Evolutionary conservation across 1,140 invertebrate species (phyloP).

Genomic region (Lycorma delicatula): DNA sequence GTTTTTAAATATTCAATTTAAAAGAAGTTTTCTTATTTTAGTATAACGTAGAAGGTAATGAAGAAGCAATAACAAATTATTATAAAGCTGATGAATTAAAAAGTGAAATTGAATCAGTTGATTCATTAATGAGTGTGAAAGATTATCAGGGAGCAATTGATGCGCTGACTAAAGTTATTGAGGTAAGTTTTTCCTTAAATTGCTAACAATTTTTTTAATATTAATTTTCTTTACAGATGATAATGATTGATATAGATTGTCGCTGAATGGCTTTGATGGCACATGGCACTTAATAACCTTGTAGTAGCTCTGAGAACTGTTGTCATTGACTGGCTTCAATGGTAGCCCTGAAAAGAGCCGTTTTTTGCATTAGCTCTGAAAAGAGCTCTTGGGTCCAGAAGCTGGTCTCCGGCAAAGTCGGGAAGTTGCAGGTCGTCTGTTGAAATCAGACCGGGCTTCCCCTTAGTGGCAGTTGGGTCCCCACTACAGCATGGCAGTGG

Average conservation of each 20-base stretch:
- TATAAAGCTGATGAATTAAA: conserved; percentile 47
- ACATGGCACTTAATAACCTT: background rate
- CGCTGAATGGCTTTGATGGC: background rate
- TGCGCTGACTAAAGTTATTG: conserved; percentile 63
- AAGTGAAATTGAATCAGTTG: conserved; percentile 56
- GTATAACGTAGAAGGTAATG: conserved; percentile 67
- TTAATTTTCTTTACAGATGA: background rate
- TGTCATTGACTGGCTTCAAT: too few species aligned
- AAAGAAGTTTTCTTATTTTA: conserved; percentile 37
- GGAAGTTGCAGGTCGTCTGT: too few species aligned
- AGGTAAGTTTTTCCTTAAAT: conserved; percentile 42
- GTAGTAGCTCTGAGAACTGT: background rate
- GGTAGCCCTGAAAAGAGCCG: too few species aligned
- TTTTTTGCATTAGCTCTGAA: too few species aligned
- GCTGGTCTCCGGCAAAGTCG: too few species aligned
- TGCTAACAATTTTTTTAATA: background rate
- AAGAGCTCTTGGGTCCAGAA: too few species aligned
- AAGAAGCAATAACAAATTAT: conserved; percentile 59
- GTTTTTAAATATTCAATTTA: conserved; percentile 14
- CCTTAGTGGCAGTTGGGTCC: too few species aligned
- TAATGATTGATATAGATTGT: background rate
- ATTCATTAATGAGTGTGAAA: conserved; percentile 52
- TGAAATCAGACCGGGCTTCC: too few species aligned
- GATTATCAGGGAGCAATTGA: conserved; percentile 64
- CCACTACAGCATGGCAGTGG: too few species aligned